A percentile compares a stretch with the other conserved stretches of the same genome.
These are phyloP conservation scores for Drosophila sulfurigaster DNA, from an alignment of 1,140 invertebrate species.

Conservation along the genomic window DNA sequence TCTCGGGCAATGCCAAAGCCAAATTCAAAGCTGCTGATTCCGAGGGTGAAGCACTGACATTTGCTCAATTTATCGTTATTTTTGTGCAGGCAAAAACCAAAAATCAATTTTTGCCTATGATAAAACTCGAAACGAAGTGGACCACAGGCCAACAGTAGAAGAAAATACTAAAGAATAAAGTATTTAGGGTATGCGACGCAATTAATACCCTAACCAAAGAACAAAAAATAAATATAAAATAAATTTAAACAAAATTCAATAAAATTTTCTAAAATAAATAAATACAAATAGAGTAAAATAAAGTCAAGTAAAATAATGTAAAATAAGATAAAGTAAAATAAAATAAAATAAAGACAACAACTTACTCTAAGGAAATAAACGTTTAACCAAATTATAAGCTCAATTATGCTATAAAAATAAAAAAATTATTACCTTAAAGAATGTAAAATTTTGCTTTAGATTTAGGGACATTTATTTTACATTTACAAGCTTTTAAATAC, in stretches of 20 bases:
- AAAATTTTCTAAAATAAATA: too few species aligned
- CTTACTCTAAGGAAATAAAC: too few species aligned
- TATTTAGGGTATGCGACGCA: not conserved
- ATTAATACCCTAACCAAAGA: constrained; percentile 15
- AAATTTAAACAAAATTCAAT: not conserved
- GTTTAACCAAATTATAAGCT: too few species aligned
- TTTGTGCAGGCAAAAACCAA: constrained; percentile 62
- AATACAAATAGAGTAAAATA: too few species aligned
- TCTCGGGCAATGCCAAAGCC: not conserved
- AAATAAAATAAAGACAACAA: too few species aligned
- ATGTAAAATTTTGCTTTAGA: too few species aligned
- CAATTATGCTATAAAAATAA: too few species aligned
- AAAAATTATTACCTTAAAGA: too few species aligned
- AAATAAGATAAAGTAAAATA: too few species aligned
- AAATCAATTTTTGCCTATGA: constrained; percentile 81
- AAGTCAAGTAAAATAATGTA: too few species aligned
- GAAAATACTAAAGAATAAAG: constrained; percentile 18
- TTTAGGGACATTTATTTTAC: too few species aligned
- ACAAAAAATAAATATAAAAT: constrained; percentile 11
- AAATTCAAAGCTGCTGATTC: constrained; percentile 26
- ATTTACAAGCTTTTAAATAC: too few species aligned
- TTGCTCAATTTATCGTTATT: constrained; percentile 82
- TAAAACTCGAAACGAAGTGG: constrained; percentile 53
- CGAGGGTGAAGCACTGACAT: constrained; percentile 59
- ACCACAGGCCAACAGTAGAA: constrained; percentile 20